Evolutionary conservation across 1,140 invertebrate species (phyloP), one percentile per base, ranked within the genome.

Genomic region (Aleiodes sp.): DNA sequence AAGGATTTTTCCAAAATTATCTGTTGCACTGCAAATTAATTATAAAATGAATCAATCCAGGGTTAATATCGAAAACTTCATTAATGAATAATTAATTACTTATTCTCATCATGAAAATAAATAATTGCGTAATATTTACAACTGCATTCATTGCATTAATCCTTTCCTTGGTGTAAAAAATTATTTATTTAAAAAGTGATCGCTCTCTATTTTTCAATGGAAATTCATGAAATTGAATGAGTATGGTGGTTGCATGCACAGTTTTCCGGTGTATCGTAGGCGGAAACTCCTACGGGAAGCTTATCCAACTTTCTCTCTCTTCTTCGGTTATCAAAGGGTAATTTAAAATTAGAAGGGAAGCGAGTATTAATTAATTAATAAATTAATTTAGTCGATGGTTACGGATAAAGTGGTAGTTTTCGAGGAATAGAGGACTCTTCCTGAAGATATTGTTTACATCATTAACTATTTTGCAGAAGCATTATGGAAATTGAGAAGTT

Each of bases 321-420:
- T n/a, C 37, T 61, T 43, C 10, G n/a, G n/a, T 2, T 26, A 56
- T 68, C 65, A 70, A 71, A 63, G 56, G 70, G 33, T 46, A 52
- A 16, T 52, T 16, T 52, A 21, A 21, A 43, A 16, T n/a, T 43
- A 16, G 21, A 24, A 26, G 56, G 28, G 56, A 14, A 78, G 65
- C 71, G 71, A 73, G 76, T 70, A 71, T 72, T 79, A 75, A 79
- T 77, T 77, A 77, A 77, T 77, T 74, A 75, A 77, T 75, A 73
- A 77, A 77, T 77, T 79, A 76, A 79, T 77, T 79, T 74, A 71
- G 72, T 70, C 62, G 26, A 46, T 76, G 65, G 21, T 57, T 28
- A 4, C 72, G 33, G 39, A 66, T 60, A 37, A 46, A 61, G 43
- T 41, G 57, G 35, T 52, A 16, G 64, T 41, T 60, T 24, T 35